These are phyloP conservation scores for Stenichneumon culpator DNA, from an alignment of 2,888 invertebrate genomes.

Conservation along the genomic window DNA sequence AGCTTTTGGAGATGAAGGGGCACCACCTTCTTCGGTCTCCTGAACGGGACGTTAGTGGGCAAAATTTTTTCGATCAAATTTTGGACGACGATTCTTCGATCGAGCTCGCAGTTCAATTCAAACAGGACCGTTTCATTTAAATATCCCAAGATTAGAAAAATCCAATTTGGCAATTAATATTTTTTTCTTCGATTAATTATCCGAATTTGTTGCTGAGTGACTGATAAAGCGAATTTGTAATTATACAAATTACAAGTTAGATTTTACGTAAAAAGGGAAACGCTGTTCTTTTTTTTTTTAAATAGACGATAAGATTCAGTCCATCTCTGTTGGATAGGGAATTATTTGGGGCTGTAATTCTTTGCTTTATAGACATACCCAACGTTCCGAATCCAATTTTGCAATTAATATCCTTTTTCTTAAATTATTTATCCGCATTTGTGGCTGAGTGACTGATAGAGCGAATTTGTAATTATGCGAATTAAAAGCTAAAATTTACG, in stretches of 20 bases:
- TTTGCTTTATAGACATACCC: slow-evolving; percentile 82
- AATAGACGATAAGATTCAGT: no score
- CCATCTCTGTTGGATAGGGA: no score
- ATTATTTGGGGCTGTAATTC: background rate
- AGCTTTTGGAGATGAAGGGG: slow-evolving; percentile 90
- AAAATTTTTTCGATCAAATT: background rate
- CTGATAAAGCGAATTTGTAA: background rate
- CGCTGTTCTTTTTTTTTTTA: no score
- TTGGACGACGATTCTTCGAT: background rate
- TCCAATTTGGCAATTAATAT: background rate
- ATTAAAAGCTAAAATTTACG: background rate
- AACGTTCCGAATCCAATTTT: slow-evolving; percentile 70
- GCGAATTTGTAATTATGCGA: background rate
- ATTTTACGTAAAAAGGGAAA: no score
- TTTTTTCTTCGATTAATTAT: background rate
- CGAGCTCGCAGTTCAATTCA: background rate
- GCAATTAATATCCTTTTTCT: background rate
- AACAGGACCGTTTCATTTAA: background rate
- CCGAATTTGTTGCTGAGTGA: background rate
- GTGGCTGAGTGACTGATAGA: no score
- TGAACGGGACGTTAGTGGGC: slow-evolving; percentile 62
- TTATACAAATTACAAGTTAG: no score
- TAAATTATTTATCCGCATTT: background rate
- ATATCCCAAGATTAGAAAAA: background rate
- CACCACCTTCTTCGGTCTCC: slow-evolving; percentile 82